Evolutionary conservation across 2,888 invertebrate genomes (phyloP).

Genomic region (Drosophila cognata): DNA sequence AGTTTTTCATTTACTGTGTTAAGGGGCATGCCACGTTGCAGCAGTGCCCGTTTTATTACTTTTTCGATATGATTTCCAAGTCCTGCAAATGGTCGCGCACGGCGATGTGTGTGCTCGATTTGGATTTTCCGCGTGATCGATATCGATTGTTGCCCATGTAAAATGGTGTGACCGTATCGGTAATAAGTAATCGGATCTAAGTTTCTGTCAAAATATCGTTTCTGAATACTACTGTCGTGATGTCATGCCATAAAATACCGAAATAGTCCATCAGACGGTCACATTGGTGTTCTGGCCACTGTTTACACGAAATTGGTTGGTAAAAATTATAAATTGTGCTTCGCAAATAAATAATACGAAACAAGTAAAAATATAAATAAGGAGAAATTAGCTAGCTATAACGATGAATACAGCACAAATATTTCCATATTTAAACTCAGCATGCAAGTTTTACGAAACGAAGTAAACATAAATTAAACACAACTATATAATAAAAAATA

Average conservation of each 20-base stretch:
- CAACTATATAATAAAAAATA: constrained; percentile 17
- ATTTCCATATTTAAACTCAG: constrained; percentile 19
- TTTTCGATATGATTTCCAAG: constrained; percentile 79
- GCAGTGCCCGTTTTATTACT: constrained; percentile 83
- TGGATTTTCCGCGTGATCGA: constrained; percentile 57
- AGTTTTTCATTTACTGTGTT: constrained; percentile 83
- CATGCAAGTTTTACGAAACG: constrained; percentile 26
- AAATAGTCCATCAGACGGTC: constrained; percentile 9
- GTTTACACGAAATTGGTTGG: constrained; percentile 45
- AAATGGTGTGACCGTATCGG: constrained; percentile 38
- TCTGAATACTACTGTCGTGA: constrained; percentile 21
- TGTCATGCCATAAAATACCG: constrained; percentile 47
- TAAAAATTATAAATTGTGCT: constrained; percentile 28
- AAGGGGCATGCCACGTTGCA: constrained; percentile 83
- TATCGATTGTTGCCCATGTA: constrained; percentile 9
- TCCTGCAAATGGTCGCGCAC: constrained; percentile 79
- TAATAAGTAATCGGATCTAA: constrained; percentile 32
- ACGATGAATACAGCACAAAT: constrained; percentile 8
- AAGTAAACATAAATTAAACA: constrained; percentile 27
- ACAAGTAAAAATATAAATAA: constrained; percentile 11
- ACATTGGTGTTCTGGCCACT: constrained; percentile 39
- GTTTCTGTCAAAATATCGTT: constrained; percentile 31
- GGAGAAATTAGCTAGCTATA: neutral
- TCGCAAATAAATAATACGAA: neutral
- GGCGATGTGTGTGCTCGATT: constrained; percentile 79